Percentiles rank a stretch among this genome's conserved stretches.
phyloP scores from a whole-genome alignment of 1,140 invertebrate genomes.

The Oncopeltus fasciatus region DNA sequence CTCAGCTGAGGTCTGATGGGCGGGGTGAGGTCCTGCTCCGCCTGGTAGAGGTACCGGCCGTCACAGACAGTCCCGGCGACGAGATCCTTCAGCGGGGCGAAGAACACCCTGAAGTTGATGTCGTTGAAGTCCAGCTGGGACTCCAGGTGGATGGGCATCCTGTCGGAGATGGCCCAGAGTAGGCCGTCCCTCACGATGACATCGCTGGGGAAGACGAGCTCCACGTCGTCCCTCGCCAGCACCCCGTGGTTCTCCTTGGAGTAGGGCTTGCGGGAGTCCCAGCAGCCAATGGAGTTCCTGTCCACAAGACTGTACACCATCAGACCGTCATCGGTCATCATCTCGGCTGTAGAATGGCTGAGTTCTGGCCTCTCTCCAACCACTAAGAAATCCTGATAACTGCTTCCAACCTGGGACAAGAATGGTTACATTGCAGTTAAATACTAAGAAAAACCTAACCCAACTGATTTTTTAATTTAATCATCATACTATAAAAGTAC shows the following conservation, averaged over 20 bases:
- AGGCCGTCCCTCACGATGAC: conserved; percentile 47
- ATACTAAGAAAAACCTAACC: too few relatives aligned
- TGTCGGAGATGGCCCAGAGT: conserved; percentile 62
- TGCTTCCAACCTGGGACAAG: conserved; percentile 31
- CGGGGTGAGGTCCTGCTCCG: too few relatives aligned
- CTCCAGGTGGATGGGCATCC: conserved; percentile 61
- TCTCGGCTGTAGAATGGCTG: conserved; percentile 50
- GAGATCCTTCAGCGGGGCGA: conserved; percentile 43
- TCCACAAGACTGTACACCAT: conserved; percentile 63
- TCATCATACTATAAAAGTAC: too few relatives aligned
- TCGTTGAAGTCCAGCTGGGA: conserved; percentile 56
- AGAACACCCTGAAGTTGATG: conserved; percentile 61
- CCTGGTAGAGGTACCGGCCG: too few relatives aligned
- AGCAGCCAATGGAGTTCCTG: conserved; percentile 64
- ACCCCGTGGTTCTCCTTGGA: conserved; percentile 32
- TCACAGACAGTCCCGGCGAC: conserved; percentile 58
- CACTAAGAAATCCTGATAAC: conserved; percentile 52
- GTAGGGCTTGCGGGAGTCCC: conserved; percentile 52
- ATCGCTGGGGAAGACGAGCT: conserved; percentile 60
- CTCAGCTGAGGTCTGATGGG: too few relatives aligned
- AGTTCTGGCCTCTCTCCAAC: conserved; percentile 45
- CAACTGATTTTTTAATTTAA: too few relatives aligned
- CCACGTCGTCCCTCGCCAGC: conserved; percentile 55
- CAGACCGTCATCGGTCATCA: conserved; percentile 55
- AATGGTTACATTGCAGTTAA: too few relatives aligned